These are phyloP conservation scores for Margaritifera margaritifera DNA, from an alignment of 2,888 invertebrate genomes.

Conservation along the genomic window DNA sequence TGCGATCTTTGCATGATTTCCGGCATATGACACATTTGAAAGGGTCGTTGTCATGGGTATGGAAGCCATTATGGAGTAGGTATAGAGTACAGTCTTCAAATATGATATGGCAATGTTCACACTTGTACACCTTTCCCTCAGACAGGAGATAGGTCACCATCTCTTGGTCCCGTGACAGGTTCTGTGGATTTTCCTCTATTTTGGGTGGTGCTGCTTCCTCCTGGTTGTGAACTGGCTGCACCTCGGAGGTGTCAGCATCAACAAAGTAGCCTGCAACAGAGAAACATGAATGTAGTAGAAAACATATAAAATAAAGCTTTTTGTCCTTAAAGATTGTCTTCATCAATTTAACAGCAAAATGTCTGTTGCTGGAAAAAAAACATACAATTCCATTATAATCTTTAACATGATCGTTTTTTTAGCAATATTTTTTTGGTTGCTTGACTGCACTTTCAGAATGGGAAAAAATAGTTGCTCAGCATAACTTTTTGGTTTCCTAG, in stretches of 20 bases:
- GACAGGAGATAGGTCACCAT: conserved; percentile 57
- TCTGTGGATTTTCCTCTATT: conserved; percentile 43
- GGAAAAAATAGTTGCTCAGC: no score
- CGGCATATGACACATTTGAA: conserved; percentile 65
- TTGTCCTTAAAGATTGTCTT: conserved; percentile 21
- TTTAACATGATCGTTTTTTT: no score
- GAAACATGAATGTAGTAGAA: no score
- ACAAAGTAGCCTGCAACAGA: background rate
- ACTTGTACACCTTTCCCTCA: conserved; percentile 63
- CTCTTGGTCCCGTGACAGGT: conserved; percentile 54
- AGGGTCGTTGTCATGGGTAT: conserved; percentile 63
- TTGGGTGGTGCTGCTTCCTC: conserved; percentile 29
- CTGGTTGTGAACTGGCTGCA: conserved; percentile 28
- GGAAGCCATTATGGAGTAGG: conserved; percentile 66
- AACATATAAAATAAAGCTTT: no score
- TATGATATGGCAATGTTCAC: conserved; percentile 66
- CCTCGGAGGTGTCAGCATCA: conserved; percentile 13
- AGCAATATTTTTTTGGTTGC: no score
- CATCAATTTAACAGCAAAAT: no score
- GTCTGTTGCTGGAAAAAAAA: no score
- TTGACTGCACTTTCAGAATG: no score
- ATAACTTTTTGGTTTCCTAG: no score
- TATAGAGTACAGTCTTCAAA: conserved; percentile 66
- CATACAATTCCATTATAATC: no score
- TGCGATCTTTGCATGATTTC: conserved; percentile 58